phyloP scores from a whole-genome alignment of 2,113 vertebrate genomes.

The Pomatostomus ruficeps region DNA sequence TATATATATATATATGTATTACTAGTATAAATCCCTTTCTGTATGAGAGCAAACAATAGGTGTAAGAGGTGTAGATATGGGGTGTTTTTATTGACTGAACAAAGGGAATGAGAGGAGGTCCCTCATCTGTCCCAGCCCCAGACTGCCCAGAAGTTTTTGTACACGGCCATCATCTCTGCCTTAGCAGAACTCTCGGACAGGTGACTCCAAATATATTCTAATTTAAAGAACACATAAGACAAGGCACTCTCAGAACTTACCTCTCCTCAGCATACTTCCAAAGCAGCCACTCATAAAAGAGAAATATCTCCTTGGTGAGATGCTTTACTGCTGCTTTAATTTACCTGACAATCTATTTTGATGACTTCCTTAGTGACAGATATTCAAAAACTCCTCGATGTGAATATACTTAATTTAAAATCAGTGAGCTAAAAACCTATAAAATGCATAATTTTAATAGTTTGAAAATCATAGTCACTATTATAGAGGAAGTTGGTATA shows the following conservation, averaged over 20 bases:
- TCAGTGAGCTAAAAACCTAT: constrained; percentile 20
- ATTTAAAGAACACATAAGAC: not conserved
- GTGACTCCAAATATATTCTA: not conserved
- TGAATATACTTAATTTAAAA: constrained; percentile 18
- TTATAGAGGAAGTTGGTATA: constrained; percentile 1
- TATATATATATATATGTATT: not conserved
- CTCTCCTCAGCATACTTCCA: not conserved
- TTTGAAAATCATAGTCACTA: not conserved
- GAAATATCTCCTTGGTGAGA: not conserved
- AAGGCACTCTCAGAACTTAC: not conserved
- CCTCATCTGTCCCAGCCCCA: not conserved
- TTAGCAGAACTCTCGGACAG: not conserved
- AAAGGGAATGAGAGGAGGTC: not conserved
- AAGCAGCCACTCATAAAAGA: not conserved
- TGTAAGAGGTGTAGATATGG: not conserved
- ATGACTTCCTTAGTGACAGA: not conserved
- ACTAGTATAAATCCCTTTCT: not conserved
- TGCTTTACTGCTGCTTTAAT: not conserved
- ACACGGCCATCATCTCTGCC: not conserved
- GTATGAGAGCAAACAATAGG: not conserved
- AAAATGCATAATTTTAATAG: constrained; percentile 30
- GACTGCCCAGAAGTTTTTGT: not conserved
- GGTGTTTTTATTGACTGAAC: not conserved
- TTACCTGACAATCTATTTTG: constrained; percentile 22
- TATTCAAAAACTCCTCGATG: not conserved